Evolutionary conservation across 2,113 vertebrate genomes (phyloP).

Genomic region (Syrmaticus mikado): DNA sequence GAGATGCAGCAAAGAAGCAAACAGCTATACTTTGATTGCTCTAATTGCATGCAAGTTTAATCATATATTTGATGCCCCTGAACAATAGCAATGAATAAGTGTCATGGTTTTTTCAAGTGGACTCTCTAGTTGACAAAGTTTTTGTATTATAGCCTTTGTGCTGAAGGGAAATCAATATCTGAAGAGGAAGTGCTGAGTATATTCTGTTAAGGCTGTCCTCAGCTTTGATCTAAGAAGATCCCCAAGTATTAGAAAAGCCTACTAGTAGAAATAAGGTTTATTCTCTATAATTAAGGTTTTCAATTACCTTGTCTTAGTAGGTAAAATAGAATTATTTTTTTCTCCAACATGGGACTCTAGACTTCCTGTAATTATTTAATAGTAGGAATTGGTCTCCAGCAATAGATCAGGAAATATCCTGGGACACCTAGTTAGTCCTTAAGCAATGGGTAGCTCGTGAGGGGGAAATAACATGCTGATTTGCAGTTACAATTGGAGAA

Average conservation of each 20-base stretch:
- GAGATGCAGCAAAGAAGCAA: background rate
- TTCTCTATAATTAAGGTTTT: constrained; percentile 7
- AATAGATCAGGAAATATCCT: constrained; percentile 70
- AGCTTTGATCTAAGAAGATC: constrained; percentile 8
- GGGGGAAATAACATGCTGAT: constrained; percentile 79
- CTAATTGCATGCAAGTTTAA: background rate
- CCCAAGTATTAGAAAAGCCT: background rate
- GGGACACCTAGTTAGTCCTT: constrained; percentile 68
- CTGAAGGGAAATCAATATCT: constrained; percentile 17
- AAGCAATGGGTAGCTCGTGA: constrained; percentile 70
- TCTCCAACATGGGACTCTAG: background rate
- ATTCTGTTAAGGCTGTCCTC: background rate
- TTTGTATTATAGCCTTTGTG: background rate
- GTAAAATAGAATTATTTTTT: background rate
- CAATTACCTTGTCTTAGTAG: background rate
- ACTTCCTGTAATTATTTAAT: constrained; percentile 69
- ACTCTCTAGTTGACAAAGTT: background rate
- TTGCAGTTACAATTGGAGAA: constrained; percentile 84
- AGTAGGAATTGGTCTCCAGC: constrained; percentile 62
- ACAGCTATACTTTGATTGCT: background rate
- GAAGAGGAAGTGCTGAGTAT: background rate
- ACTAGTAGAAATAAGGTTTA: background rate
- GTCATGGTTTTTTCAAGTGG: background rate
- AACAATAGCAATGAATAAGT: background rate
- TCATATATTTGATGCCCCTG: background rate